Base-by-base conservation (phyloP, 2,888 invertebrate species). In the Schizotus pectinicornis region DNA sequence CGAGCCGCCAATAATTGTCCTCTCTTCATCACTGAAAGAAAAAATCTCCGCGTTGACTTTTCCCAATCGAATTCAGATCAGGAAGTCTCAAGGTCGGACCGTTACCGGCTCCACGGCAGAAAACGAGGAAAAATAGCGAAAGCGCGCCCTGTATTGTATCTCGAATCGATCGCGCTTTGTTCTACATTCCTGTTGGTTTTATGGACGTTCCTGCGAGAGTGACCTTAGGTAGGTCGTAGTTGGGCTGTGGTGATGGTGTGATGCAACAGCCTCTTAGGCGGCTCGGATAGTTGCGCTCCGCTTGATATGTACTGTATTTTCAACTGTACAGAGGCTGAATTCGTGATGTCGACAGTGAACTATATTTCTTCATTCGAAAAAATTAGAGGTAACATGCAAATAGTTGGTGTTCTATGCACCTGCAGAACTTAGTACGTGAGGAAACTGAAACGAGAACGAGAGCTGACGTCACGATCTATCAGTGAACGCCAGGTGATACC, bases 321-420 rank as follows among this genome's bases (percentile, higher is more conserved):
- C 54, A 63, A 63, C 61, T 59, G 65, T 63, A 54, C 62, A 39
- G 63, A 64, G 63, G 62, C 61, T 60, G 62, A 60, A 64, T 48
- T 64, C 65, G 65, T 65, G 65, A 62, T 49, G 62, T 53, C 46
- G 60, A 62, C 65, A 59, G 56, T 64, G 64, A 64, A 65, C 62
- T 62, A 59, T 54, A 65, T 34, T 33, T 45, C 45, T 45, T 34
- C 45, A 45, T 45, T 42, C 42, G 30, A 22, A 32, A 30, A 42
- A 42, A 42, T 11, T 42, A n/a, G 12, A 42, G 42, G 30, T n/a
- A 30, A 42, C 30, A 8, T n/a, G 31, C 9, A 42, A 42, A 42
- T 42, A 30, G 42, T 11, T 42, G 30, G 42, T 42, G 32, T 42
- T 42, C 30, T 41, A 7, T n/a, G 31, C 42, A n/a, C 9, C 7